Evolutionary conservation across 2,113 vertebrate genomes (phyloP), one percentile per base, ranked within the genome.

Genomic region (Ardeotis arabs): DNA sequence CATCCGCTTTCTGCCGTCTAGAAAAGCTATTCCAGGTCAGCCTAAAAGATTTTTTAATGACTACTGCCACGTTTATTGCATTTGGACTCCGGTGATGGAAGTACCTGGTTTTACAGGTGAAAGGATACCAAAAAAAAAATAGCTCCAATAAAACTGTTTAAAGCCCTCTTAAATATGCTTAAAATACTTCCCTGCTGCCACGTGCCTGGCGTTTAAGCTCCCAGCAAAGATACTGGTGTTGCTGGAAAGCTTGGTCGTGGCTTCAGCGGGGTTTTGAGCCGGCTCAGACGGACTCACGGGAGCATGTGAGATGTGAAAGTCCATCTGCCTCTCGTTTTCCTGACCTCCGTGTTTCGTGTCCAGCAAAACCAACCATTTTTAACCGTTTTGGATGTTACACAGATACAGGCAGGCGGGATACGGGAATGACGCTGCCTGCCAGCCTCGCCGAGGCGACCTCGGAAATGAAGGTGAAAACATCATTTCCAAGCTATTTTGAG

Each of bases 1-100:
- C 44, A 64, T 39, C 24, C 44, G 16, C 64, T 37, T 59, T 58
- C 80, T 16, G 80, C 82, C 63, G 27, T 73, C 64, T 72, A 41
- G 22, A 21, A 91, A 82, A 72, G 59, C 91, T 10, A 5, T 77
- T 91, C 80, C 78, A 89, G 66, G 41, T 56, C 80, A 82, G 64
- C 33, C 53, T 70, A 27, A 79, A 77, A 24, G 64, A 28, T n/a
- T n/a, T 67, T 80, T 97, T 97, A 94, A 96, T 44, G 47, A 20
- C 72, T 83, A 14, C 39, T 1, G 1, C 39, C 14, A 55, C 18
- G 1, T 95, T 92, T 94, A 92, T 56, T 63, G 45, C 75, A 0
- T 60, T 67, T 79, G n/a, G 83, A 60, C 24, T 33, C 44, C 2
- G 14, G n/a, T 5, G 45, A 59, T 79, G 79, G 66, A 74, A 93